Evolutionary conservation across 2,797 vertebrate species (phyloP), one percentile per base, ranked within the genome.

Genomic region (Cynopterus sphinx): DNA sequence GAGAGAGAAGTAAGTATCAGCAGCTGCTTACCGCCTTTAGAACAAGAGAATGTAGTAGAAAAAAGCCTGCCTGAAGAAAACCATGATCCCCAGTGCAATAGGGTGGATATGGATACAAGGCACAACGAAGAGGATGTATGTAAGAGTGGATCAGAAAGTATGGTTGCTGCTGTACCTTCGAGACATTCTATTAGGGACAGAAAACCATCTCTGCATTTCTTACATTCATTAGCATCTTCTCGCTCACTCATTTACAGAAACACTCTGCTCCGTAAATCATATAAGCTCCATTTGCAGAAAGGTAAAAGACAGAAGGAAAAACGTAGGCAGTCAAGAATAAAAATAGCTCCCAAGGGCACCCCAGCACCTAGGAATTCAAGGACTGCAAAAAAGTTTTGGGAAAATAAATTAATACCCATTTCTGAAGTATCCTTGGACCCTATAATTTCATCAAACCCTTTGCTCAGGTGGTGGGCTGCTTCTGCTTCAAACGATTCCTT

Each of bases 401-500:
- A 98, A 97, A 98, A 97, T 96, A 97, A 98, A 87, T 88, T 98
- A 0, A 93, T 91, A 86, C 98, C 97, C 94, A 96, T 99, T 96
- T 98, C 98, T 94, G 98, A 98, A 82, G 97, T 99, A 17, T 99
- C 99, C n/a, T 97, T 98, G 0, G 99, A 99, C 95, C 99, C 99
- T 2, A 98, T 99, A 96, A 99, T 99, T 97, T 98, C 98, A 55
- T 98, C 99, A 9, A 98, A 98, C 96, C 98, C 99, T 94, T 98
- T 99, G 33, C 98, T 99, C 77, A 99, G 98, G 96, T 99, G 99
- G 99, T 99, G 99, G 99, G 98, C 99, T 93, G 97, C 98, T 89
- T 99, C 99, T 39, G 97, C 99, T 73, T 99, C 99, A 79, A 98
- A 98, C 51, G 98, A 99, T 68, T 98, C 98, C 36, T 97, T 99